Evolutionary conservation across 2,113 vertebrate genomes (phyloP).

Genomic region (Terrapene triunguis): DNA sequence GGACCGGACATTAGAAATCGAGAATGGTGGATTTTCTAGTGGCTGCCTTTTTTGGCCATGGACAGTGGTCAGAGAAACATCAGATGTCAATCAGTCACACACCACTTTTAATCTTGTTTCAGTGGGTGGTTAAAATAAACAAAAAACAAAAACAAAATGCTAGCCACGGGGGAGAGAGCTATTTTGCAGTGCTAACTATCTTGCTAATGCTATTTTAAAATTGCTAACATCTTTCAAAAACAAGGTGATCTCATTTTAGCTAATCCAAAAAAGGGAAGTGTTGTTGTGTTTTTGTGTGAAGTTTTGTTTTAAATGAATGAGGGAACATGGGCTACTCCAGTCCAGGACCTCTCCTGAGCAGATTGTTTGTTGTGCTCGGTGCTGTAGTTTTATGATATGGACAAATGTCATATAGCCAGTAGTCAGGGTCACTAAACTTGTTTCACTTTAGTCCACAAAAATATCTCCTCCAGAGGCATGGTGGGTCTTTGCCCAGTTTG

Average conservation of each 20-base stretch:
- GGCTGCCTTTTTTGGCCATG: slow-evolving; percentile 28
- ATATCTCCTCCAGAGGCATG: not conserved
- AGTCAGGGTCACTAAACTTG: not conserved
- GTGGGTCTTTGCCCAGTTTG: not conserved
- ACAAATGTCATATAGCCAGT: not conserved
- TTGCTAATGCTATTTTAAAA: not conserved
- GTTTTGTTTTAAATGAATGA: not conserved
- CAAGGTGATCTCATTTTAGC: not conserved
- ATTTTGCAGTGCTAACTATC: not conserved
- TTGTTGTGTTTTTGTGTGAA: not conserved
- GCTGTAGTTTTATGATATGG: not conserved
- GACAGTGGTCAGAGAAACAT: not conserved
- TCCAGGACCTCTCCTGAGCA: not conserved
- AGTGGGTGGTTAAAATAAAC: not conserved
- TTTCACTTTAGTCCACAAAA: not conserved
- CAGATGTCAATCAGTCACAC: not conserved
- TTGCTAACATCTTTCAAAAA: not conserved
- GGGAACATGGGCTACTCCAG: not conserved
- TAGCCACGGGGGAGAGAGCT: not conserved
- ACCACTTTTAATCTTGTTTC: not conserved
- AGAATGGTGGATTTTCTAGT: slow-evolving; percentile 23
- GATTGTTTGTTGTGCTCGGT: not conserved
- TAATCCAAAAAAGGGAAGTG: not conserved
- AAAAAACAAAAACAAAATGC: not conserved
- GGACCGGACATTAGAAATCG: slow-evolving; percentile 42